phyloP scores from a whole-genome alignment of 2,797 vertebrate genomes.

The Sebastes jordani region DNA sequence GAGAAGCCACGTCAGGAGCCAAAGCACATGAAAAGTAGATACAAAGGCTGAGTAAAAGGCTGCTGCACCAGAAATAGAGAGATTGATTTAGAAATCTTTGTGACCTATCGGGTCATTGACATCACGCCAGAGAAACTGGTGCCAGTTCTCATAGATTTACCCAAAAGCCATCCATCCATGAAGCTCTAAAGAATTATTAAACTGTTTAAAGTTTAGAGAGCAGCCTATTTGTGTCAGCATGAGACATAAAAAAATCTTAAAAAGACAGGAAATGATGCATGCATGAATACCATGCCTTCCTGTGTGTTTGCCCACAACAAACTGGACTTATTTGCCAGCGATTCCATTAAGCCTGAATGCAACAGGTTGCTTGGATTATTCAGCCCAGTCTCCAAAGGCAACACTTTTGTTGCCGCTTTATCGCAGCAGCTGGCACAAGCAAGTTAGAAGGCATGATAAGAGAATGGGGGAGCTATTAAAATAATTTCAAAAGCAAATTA shows the following conservation, averaged over 20 bases:
- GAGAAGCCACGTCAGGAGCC: background rate
- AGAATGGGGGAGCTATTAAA: slow-evolving; percentile 42
- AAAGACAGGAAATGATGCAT: background rate
- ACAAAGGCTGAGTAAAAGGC: slow-evolving; percentile 30
- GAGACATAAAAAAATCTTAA: background rate
- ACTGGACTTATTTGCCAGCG: slow-evolving; percentile 7
- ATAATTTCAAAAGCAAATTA: slow-evolving; percentile 49
- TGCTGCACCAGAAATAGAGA: slow-evolving; percentile 47
- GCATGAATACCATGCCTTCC: background rate
- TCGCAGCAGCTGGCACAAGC: slow-evolving; percentile 23
- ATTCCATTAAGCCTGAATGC: slow-evolving; percentile 30
- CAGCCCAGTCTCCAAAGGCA: slow-evolving; percentile 5
- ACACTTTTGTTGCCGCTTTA: slow-evolving; percentile 26
- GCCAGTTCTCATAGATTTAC: slow-evolving; percentile 52
- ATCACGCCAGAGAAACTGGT: slow-evolving; percentile 16
- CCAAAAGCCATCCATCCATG: background rate
- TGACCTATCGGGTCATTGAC: slow-evolving; percentile 55
- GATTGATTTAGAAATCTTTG: slow-evolving; percentile 37
- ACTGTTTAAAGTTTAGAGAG: slow-evolving; percentile 12
- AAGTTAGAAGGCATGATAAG: background rate
- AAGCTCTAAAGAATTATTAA: slow-evolving; percentile 15
- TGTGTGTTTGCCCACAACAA: background rate
- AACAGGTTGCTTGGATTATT: slow-evolving; percentile 29
- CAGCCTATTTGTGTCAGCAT: background rate
- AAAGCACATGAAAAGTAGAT: slow-evolving; percentile 42